These are phyloP conservation scores for Habropoda laboriosa DNA, from an alignment of 1,140 invertebrate species.

Conservation along the genomic window DNA sequence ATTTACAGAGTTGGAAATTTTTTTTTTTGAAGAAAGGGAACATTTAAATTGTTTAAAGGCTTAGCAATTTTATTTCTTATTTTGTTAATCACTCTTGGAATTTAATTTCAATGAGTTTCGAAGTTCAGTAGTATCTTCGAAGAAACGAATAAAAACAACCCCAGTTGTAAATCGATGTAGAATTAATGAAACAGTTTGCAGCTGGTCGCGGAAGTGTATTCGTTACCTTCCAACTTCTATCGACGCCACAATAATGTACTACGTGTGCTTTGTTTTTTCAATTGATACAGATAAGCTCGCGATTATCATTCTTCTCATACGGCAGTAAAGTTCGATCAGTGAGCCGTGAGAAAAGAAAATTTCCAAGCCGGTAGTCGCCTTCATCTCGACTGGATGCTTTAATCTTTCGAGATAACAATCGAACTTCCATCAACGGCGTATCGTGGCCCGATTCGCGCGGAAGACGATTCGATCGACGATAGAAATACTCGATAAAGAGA, in stretches of 20 bases:
- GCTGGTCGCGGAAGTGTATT: not conserved
- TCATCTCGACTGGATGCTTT: constrained; percentile 7
- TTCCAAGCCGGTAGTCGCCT: not conserved
- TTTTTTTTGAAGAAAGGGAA: too few species aligned
- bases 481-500: constrained; percentile 50
- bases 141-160: not conserved
- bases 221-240: not conserved
- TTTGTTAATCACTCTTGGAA: too few species aligned
- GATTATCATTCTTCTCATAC: not conserved
- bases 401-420: constrained; percentile 33
- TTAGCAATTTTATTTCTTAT: too few species aligned
- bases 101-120: too few species aligned
- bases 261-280: not conserved
- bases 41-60: too few species aligned
- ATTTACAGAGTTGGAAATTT: too few species aligned
- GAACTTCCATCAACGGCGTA: constrained; percentile 10
- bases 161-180: not conserved
- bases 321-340: constrained; percentile 9
- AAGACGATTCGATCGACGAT: constrained; percentile 53
- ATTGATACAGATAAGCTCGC: not conserved
- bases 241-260: not conserved
- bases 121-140: not conserved
- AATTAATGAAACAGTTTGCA: not conserved
- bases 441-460: constrained; percentile 29
- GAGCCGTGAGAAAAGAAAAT: constrained; percentile 17